phyloP scores from a whole-genome alignment of 2,113 vertebrate species.

The Centropus unirufus region DNA sequence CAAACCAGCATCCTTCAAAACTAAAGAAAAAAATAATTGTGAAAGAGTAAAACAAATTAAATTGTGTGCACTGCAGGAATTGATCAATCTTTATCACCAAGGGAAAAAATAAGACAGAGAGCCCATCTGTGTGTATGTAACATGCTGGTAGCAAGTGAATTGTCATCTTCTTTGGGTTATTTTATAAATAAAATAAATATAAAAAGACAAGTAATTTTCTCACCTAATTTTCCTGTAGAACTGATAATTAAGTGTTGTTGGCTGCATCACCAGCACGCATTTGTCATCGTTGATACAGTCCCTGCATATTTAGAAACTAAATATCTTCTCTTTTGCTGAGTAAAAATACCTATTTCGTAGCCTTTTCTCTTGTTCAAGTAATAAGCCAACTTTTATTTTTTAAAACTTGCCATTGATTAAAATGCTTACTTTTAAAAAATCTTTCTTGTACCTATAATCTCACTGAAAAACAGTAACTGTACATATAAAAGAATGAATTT shows the following conservation, averaged over 20 bases:
- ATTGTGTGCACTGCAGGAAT: background rate
- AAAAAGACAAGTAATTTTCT: conserved; percentile 86
- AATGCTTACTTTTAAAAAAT: background rate
- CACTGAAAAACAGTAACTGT: background rate
- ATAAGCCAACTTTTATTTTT: background rate
- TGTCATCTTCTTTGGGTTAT: conserved; percentile 66
- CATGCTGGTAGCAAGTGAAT: conserved; percentile 49
- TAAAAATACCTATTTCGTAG: conserved; percentile 68
- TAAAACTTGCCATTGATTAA: background rate
- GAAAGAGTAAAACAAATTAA: conserved; percentile 5
- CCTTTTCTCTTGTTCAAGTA: conserved; percentile 28
- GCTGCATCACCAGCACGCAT: conserved; percentile 77
- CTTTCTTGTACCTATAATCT: background rate
- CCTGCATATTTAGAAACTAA: conserved; percentile 82
- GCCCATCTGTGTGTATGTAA: conserved; percentile 47
- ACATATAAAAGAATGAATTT: background rate
- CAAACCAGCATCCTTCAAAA: background rate
- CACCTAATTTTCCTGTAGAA: conserved; percentile 86
- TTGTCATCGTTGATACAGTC: conserved; percentile 77
- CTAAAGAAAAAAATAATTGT: background rate
- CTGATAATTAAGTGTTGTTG: conserved; percentile 87
- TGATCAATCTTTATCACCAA: background rate
- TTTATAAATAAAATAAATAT: conserved; percentile 84
- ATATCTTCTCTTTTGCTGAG: conserved; percentile 63
- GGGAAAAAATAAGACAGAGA: background rate